Percentiles rank a stretch among this genome's conserved stretches.
phyloP scores from a whole-genome alignment of 2,888 invertebrate species.

The Sphaerophoria taeniata region DNA sequence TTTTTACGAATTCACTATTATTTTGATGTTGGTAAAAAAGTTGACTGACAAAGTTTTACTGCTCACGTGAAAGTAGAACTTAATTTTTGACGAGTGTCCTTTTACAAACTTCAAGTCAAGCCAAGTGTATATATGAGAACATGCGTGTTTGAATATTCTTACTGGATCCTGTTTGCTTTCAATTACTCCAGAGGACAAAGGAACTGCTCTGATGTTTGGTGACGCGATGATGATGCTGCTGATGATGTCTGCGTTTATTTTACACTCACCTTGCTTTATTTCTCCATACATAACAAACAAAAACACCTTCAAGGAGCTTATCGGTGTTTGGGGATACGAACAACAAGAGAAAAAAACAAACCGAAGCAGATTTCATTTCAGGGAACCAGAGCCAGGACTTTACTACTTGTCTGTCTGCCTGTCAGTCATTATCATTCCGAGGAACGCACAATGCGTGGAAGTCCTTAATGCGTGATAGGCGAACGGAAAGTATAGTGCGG shows the following conservation, averaged over 20 bases:
- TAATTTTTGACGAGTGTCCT: constrained; percentile 44
- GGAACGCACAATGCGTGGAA: constrained; percentile 61
- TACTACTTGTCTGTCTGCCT: constrained; percentile 53
- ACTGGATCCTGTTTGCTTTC: constrained; percentile 52
- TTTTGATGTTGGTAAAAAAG: constrained; percentile 49
- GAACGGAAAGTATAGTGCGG: not conserved
- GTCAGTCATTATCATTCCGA: constrained; percentile 62
- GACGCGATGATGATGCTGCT: constrained; percentile 43
- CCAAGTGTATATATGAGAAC: not conserved
- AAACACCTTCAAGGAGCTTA: constrained; percentile 66
- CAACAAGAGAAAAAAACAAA: not conserved
- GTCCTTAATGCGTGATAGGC: constrained; percentile 30
- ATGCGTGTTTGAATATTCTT: not conserved
- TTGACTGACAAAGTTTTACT: constrained; percentile 68
- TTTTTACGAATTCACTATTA: constrained; percentile 31
- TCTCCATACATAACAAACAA: constrained; percentile 37
- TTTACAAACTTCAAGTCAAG: constrained; percentile 34
- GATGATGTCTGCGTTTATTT: constrained; percentile 37
- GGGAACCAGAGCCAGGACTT: constrained; percentile 26
- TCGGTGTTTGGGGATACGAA: constrained; percentile 26
- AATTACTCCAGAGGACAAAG: constrained; percentile 68
- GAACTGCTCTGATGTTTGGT: constrained; percentile 59
- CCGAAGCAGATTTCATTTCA: constrained; percentile 20
- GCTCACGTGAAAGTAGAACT: constrained; percentile 31
- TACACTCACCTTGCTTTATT: constrained; percentile 50